phyloP scores from a whole-genome alignment of 2,888 invertebrate genomes.

The Microctonus hyperodae region DNA sequence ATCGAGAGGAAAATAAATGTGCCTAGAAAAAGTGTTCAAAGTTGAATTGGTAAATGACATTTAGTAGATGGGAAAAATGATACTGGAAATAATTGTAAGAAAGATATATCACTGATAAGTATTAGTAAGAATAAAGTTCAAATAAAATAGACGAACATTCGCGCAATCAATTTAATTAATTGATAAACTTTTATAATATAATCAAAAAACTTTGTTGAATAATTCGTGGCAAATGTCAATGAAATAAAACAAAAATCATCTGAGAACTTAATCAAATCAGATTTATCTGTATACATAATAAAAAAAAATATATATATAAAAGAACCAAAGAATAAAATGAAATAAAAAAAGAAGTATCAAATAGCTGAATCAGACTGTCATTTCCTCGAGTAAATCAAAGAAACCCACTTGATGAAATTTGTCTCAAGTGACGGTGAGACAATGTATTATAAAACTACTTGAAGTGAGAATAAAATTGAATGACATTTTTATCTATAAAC shows the following conservation, averaged over 20 bases:
- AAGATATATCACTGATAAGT: background rate
- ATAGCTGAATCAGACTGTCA: background rate
- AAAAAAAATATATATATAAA: no score
- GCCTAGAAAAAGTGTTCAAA: background rate
- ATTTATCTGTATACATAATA: no score
- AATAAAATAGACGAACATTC: background rate
- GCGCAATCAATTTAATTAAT: background rate
- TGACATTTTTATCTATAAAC: background rate
- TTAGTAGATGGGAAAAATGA: constrained; percentile 4
- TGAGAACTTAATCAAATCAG: no score
- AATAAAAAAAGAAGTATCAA: background rate
- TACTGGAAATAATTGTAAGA: background rate
- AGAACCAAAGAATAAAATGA: background rate
- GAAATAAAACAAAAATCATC: no score
- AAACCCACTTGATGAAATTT: no score
- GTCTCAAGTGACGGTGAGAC: no score
- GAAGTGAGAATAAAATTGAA: constrained; percentile 10
- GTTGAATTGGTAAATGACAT: constrained; percentile 5
- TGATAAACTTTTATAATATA: background rate
- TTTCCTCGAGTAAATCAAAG: background rate
- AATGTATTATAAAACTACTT: background rate
- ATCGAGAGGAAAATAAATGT: background rate
- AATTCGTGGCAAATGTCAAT: no score
- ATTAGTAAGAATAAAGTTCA: background rate
- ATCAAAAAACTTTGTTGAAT: background rate